These are phyloP conservation scores for Aethina tumida DNA, from an alignment of 1,140 invertebrate genomes.

Conservation along the genomic window DNA sequence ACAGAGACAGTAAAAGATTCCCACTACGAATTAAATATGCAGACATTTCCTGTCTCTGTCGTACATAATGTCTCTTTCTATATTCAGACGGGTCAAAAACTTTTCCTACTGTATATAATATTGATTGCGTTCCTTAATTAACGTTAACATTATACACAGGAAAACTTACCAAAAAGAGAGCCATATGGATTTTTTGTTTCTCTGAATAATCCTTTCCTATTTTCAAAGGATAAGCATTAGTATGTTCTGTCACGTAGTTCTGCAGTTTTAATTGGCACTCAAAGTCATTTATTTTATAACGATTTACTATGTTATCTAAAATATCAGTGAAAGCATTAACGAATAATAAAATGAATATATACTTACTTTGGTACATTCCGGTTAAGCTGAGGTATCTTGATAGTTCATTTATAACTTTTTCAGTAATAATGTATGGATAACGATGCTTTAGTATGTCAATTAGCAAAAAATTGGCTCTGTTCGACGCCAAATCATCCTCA, in stretches of 20 bases:
- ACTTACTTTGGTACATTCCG: constrained; percentile 21
- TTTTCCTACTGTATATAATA: no score
- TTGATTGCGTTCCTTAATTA: no score
- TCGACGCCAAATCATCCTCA: constrained; percentile 60
- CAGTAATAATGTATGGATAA: constrained; percentile 60
- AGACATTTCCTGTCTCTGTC: no score
- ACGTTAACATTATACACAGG: no score
- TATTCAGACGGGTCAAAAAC: no score
- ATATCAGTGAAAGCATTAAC: neutral
- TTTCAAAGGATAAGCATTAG: constrained; percentile 47
- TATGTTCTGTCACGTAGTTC: constrained; percentile 45
- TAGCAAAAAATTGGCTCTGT: constrained; percentile 78
- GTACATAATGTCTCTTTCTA: no score
- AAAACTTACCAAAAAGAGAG: constrained; percentile 48
- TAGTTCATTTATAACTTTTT: constrained; percentile 43
- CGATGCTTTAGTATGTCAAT: constrained; percentile 61
- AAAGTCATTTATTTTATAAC: constrained; percentile 36
- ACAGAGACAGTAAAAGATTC: no score
- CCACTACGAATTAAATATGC: no score
- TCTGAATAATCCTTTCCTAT: constrained; percentile 47
- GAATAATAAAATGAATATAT: neutral
- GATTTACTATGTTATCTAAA: constrained; percentile 26
- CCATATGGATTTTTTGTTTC: constrained; percentile 44
- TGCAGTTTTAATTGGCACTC: constrained; percentile 44
- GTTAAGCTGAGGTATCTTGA: constrained; percentile 43